phyloP scores from a whole-genome alignment of 2,888 invertebrate genomes.

The Drosophila austrosaltans region DNA sequence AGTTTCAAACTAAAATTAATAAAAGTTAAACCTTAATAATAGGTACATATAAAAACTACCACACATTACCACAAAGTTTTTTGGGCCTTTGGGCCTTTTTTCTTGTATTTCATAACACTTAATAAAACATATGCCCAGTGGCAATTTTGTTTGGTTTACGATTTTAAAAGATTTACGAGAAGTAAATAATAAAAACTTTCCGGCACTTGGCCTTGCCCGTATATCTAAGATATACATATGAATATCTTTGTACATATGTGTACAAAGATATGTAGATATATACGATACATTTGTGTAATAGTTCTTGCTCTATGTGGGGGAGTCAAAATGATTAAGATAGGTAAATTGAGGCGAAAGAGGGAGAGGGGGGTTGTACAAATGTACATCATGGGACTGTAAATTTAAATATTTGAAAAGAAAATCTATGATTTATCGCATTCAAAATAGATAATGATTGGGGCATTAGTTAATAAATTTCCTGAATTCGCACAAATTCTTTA shows the following conservation, averaged over 20 bases:
- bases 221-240: neutral
- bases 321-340: too few relatives aligned
- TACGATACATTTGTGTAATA: neutral
- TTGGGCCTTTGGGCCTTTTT: conserved; percentile 19
- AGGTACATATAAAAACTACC: neutral
- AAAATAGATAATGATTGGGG: neutral
- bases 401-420: neutral
- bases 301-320: neutral
- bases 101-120: conserved; percentile 45
- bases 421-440: conserved; percentile 3
- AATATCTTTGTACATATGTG: conserved; percentile 14
- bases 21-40: too few relatives aligned
- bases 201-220: conserved; percentile 4
- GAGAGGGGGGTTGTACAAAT: neutral
- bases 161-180: conserved; percentile 68
- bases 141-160: conserved; percentile 65
- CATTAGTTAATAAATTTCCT: neutral
- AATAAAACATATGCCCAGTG: conserved; percentile 53
- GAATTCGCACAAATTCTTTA: conserved; percentile 2
- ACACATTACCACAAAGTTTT: neutral
- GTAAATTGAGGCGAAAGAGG: neutral
- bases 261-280: neutral
- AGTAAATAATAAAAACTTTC: conserved; percentile 21
- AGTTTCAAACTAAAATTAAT: too few relatives aligned
- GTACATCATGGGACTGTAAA: neutral